phyloP scores from a whole-genome alignment of 2,888 invertebrate genomes.

The Ganaspis brasiliensis region DNA sequence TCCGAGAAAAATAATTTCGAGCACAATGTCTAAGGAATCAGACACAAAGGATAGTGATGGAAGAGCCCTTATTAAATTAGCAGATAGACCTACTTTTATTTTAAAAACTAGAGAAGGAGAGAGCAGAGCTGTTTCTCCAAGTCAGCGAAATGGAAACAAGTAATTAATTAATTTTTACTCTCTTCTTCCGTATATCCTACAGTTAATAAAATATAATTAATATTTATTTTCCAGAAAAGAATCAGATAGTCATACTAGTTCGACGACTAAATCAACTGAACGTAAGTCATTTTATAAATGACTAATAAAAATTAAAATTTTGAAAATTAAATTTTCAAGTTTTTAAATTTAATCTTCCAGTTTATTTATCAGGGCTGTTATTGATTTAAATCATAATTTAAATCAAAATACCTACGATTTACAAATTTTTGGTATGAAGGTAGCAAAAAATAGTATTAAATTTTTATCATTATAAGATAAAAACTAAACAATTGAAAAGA shows the following conservation, averaged over 20 bases:
- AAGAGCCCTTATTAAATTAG: conserved; percentile 72
- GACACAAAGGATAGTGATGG: conserved; percentile 73
- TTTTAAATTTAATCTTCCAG: no score
- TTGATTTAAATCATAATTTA: no score
- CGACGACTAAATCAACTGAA: conserved; percentile 67
- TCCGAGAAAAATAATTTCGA: conserved; percentile 66
- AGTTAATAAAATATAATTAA: no score
- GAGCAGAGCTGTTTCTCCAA: conserved; percentile 84
- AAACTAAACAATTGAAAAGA: no score
- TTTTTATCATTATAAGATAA: no score
- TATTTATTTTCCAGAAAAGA: conserved; percentile 69
- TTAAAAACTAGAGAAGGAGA: conserved; percentile 86
- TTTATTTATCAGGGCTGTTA: no score
- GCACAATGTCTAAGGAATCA: conserved; percentile 69
- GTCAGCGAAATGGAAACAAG: conserved; percentile 79
- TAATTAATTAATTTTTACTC: conserved; percentile 44
- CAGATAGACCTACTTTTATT: conserved; percentile 85
- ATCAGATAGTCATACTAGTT: conserved; percentile 64
- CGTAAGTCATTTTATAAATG: conserved; percentile 62
- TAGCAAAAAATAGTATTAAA: no score
- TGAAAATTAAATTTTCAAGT: no score
- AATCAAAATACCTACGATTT: no score
- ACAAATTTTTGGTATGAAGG: no score
- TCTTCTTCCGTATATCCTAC: neutral
- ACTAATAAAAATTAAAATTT: conserved; percentile 12